These are phyloP conservation scores for Otis tarda DNA, from an alignment of 2,113 vertebrate genomes.

Conservation along the genomic window DNA sequence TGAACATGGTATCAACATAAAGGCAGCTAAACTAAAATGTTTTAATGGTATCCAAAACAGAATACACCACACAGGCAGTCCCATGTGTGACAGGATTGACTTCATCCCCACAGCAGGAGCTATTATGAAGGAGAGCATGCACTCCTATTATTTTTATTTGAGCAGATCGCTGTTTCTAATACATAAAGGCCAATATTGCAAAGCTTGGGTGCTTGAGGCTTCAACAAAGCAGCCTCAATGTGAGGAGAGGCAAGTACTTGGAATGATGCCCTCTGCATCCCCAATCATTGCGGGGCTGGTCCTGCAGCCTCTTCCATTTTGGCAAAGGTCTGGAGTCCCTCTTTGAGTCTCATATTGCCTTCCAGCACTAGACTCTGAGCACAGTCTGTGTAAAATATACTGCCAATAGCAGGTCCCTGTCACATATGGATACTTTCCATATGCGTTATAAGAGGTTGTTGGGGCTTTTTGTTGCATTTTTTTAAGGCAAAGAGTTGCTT, in stretches of 20 bases:
- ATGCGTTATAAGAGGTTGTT: not conserved
- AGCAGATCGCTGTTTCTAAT: not conserved
- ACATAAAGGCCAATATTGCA: not conserved
- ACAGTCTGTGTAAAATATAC: not conserved
- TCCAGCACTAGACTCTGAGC: not conserved
- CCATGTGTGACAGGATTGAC: not conserved
- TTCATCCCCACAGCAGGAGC: not conserved
- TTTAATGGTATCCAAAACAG: not conserved
- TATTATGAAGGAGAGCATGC: not conserved
- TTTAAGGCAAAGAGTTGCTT: not conserved
- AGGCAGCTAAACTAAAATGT: not conserved
- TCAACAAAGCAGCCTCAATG: not conserved
- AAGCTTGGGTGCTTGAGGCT: not conserved
- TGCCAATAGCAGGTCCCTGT: not conserved
- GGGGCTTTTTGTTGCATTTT: not conserved
- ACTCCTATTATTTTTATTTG: not conserved
- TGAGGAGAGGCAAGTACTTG: not conserved
- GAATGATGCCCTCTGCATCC: not conserved
- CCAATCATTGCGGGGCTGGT: not conserved
- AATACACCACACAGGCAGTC: not conserved
- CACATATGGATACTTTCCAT: not conserved
- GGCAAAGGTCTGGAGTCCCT: not conserved
- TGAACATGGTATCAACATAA: not conserved
- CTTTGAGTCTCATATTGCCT: not conserved
- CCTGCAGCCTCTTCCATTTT: not conserved